A percentile compares a stretch with the other conserved stretches of the same genome.
phyloP scores from a whole-genome alignment of 2,888 invertebrate genomes.

The Furcula furcula region DNA sequence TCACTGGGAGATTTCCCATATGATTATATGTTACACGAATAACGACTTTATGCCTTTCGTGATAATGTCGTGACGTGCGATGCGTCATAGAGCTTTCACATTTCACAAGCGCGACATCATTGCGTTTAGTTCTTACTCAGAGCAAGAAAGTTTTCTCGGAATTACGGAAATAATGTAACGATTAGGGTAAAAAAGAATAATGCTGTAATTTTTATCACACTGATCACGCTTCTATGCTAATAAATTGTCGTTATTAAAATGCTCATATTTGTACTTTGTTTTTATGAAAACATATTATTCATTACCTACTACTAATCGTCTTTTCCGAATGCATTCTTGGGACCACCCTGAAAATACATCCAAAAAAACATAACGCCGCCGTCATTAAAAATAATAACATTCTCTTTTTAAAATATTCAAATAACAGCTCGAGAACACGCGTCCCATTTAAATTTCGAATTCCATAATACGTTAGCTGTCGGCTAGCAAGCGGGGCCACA shows the following conservation, averaged over 20 bases:
- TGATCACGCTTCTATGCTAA: too few species aligned
- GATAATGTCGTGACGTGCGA: background rate
- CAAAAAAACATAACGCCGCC: too few species aligned
- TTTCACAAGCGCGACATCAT: conserved; percentile 17
- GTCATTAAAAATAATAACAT: background rate
- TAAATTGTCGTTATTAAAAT: too few species aligned
- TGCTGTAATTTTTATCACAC: too few species aligned
- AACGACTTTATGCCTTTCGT: background rate
- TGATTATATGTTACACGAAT: too few species aligned
- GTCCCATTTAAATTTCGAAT: conserved; percentile 28
- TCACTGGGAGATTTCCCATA: too few species aligned
- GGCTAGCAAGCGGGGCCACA: conserved; percentile 36
- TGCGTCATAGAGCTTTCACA: conserved; percentile 28
- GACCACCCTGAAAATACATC: too few species aligned
- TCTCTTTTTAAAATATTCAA: conserved; percentile 1
- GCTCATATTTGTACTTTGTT: too few species aligned
- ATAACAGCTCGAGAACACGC: conserved; percentile 8
- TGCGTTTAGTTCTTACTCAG: conserved; percentile 35
- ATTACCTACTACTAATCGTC: too few species aligned
- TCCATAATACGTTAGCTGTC: conserved; percentile 23
- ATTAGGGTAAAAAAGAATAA: background rate
- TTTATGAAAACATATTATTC: too few species aligned
- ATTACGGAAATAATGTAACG: conserved; percentile 18
- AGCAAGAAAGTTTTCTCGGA: conserved; percentile 33
- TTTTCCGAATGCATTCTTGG: too few species aligned